A percentile compares a stretch with the other conserved stretches of the same genome.
Evolutionary conservation across 2,797 vertebrate genomes (phyloP).

Genomic region (Falco berigora): DNA sequence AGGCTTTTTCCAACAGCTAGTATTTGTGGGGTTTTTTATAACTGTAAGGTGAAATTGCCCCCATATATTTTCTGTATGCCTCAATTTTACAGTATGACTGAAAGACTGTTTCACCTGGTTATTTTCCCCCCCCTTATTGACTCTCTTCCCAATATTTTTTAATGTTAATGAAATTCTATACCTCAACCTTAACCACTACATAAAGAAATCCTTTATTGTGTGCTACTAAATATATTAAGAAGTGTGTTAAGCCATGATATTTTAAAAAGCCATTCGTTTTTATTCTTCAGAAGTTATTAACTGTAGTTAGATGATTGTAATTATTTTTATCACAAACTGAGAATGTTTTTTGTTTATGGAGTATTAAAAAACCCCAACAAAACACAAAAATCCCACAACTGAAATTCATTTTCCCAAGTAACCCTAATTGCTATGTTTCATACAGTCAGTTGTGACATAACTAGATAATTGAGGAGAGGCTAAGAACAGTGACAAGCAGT

Average conservation of each 20-base stretch:
- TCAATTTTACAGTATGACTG: not conserved
- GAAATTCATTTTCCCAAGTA: not conserved
- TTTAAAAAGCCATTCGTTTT: not conserved
- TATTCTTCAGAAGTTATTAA: not conserved
- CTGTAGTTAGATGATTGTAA: not conserved
- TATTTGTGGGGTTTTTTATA: not conserved
- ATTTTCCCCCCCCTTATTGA: not conserved
- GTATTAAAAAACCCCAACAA: not conserved
- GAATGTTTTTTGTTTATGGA: not conserved
- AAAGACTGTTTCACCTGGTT: not conserved
- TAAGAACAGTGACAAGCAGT: not conserved
- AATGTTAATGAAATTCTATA: not conserved
- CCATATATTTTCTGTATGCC: not conserved
- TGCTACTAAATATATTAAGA: not conserved
- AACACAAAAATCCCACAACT: not conserved
- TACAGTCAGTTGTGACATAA: not conserved
- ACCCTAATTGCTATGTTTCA: not conserved
- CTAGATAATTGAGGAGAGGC: not conserved
- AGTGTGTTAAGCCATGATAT: not conserved
- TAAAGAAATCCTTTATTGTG: not conserved
- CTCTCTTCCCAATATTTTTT: not conserved
- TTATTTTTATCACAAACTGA: not conserved
- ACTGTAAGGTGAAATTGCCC: not conserved
- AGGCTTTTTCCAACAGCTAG: not conserved
- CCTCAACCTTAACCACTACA: not conserved